phyloP scores from a whole-genome alignment of 2,797 vertebrate species.

The Moxostoma hubbsi region DNA sequence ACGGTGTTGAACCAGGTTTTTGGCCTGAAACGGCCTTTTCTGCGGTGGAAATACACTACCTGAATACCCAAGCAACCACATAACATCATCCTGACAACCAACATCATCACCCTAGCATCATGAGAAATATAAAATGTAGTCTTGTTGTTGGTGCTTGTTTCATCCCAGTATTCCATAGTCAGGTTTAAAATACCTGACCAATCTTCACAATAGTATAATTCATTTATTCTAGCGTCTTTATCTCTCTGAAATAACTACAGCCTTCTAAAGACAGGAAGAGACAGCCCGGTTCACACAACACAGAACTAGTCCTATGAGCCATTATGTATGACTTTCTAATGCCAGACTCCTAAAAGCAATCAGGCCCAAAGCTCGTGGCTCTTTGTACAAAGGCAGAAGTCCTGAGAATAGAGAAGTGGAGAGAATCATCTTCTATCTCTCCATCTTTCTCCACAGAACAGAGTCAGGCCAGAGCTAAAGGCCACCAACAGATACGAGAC shows the following conservation, averaged over 20 bases:
- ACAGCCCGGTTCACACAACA: background rate
- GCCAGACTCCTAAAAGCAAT: conserved; percentile 10
- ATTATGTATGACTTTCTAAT: conserved; percentile 18
- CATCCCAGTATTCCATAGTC: background rate
- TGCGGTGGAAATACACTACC: no score
- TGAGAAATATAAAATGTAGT: background rate
- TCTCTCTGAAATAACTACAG: background rate
- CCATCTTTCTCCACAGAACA: conserved; percentile 35
- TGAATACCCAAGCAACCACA: no score
- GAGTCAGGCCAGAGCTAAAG: conserved; percentile 45
- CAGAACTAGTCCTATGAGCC: background rate
- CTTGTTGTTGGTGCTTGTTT: background rate
- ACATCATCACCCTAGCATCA: no score
- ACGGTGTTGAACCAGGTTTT: no score
- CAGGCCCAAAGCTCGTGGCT: background rate
- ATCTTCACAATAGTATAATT: background rate
- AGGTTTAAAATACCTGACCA: background rate
- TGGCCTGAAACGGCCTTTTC: no score
- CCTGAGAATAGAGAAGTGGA: conserved; percentile 29
- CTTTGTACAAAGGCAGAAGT: conserved; percentile 14
- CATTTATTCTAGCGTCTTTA: background rate
- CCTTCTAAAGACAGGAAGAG: background rate
- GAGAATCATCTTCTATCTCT: conserved; percentile 26
- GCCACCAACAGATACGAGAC: conserved; percentile 46
- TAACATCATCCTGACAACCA: no score